Percentiles rank a stretch among this genome's conserved stretches.
Conservation (phyloP, 2,888 invertebrate genomes). For the Drosophila macrospina region DNA sequence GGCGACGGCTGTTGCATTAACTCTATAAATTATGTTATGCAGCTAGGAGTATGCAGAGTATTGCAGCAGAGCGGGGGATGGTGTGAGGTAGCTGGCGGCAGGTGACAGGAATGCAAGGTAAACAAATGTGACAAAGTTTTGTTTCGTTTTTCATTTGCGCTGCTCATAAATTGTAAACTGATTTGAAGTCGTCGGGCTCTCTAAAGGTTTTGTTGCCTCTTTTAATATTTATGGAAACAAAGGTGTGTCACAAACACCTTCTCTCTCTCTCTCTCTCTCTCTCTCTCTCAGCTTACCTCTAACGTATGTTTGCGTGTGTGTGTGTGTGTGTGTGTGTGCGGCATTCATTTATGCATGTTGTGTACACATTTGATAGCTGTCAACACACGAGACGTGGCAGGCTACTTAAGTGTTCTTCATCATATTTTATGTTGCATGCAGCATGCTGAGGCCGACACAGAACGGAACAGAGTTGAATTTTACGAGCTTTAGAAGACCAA, state of each 20-base stretch:
- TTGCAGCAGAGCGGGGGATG: not conserved
- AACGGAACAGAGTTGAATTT: constrained; percentile 39
- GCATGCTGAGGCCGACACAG: constrained; percentile 21
- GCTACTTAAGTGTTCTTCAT: constrained; percentile 73
- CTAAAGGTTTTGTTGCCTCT: constrained; percentile 52
- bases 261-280: constrained; percentile 1
- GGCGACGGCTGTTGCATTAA: constrained; percentile 41
- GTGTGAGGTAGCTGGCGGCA: not conserved
- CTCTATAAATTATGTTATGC: constrained; percentile 54
- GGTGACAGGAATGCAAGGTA: constrained; percentile 36
- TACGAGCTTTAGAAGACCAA: constrained; percentile 70
- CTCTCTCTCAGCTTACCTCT: constrained; percentile 10
- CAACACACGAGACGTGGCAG: constrained; percentile 56
- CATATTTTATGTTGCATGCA: constrained; percentile 74
- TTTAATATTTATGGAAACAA: constrained; percentile 76
- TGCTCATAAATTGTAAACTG: constrained; percentile 54
- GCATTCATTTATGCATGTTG: constrained; percentile 74
- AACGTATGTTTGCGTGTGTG: constrained; percentile 21
- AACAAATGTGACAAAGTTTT: constrained; percentile 57
- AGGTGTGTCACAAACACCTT: constrained; percentile 47
- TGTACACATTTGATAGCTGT: constrained; percentile 76
- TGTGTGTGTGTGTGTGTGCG: constrained; percentile 38
- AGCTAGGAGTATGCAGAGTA: constrained; percentile 14
- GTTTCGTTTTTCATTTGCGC: constrained; percentile 28
- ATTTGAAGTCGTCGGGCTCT: constrained; percentile 41